Percentiles rank a stretch among this genome's conserved stretches.
phyloP scores from a whole-genome alignment of 2,797 vertebrate species.

The Acropternis orthonyx region DNA sequence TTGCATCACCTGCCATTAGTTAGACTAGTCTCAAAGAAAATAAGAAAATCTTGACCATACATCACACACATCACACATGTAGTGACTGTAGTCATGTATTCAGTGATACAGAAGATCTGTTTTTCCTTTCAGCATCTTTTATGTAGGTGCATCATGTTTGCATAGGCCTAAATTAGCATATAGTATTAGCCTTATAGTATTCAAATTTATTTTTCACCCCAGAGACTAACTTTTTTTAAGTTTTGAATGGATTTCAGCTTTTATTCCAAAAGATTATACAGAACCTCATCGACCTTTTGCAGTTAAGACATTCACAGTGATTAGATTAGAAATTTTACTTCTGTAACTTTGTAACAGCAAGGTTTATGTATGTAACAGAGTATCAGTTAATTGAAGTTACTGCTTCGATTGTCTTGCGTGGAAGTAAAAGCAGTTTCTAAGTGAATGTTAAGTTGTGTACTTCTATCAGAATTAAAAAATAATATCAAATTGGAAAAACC shows the following conservation, averaged over 20 bases:
- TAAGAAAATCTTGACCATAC: rapidly evolving
- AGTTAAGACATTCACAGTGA: not conserved
- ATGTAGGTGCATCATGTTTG: not conserved
- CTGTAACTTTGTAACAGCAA: not conserved
- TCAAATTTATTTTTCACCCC: not conserved
- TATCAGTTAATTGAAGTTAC: not conserved
- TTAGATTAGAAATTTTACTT: not conserved
- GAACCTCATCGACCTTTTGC: not conserved
- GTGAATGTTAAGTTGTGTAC: not conserved
- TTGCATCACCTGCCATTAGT: not conserved
- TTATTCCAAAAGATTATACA: not conserved
- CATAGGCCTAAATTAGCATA: not conserved
- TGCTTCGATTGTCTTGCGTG: not conserved
- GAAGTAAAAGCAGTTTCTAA: not conserved
- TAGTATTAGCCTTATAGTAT: not conserved
- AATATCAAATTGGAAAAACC: not conserved
- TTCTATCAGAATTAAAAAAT: not conserved
- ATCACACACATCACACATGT: not conserved
- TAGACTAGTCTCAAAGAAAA: not conserved
- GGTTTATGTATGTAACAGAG: not conserved
- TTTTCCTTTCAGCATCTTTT: not conserved
- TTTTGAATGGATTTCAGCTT: not conserved
- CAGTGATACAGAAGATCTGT: not conserved
- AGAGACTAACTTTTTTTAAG: not conserved
- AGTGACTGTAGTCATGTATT: not conserved